Evolutionary conservation across 2,888 invertebrate genomes (phyloP).

Genomic region (Polylopha cassiicola): DNA sequence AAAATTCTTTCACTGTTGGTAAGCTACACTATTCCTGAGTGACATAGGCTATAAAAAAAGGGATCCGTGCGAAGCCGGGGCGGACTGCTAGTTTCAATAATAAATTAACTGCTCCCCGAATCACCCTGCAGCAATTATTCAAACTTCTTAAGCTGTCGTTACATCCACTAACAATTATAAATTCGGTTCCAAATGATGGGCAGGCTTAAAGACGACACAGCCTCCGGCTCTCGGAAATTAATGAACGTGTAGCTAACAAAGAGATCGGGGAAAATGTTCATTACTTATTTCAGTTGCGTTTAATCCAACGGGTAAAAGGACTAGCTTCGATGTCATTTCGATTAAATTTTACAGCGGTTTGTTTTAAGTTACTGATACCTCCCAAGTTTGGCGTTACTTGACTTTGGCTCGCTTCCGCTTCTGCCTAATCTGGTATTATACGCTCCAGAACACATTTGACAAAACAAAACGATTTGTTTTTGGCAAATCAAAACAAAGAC

Average conservation of each 20-base stretch:
- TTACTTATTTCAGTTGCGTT: conserved; percentile 35
- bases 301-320: conserved; percentile 7
- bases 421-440: no score
- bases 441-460: no score
- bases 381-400: no score
- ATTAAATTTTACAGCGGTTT: conserved; percentile 7
- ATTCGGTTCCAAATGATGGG: conserved; percentile 37
- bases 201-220: conserved; percentile 34
- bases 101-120: background rate
- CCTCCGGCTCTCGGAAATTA: conserved; percentile 34
- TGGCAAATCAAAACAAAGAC: no score
- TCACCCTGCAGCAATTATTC: background rate
- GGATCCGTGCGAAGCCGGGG: no score
- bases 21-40: no score
- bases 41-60: no score
- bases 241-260: conserved; percentile 46
- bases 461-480: no score
- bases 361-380: background rate
- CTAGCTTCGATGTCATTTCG: conserved; percentile 3
- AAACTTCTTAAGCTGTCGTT: conserved; percentile 11
- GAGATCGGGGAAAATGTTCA: conserved; percentile 40
- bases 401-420: no score
- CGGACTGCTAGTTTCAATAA: no score
- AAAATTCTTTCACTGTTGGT: no score
- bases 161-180: conserved; percentile 33